Base-by-base conservation (phyloP, 2,113 vertebrate genomes). In the Paramormyrops kingsleyae region DNA sequence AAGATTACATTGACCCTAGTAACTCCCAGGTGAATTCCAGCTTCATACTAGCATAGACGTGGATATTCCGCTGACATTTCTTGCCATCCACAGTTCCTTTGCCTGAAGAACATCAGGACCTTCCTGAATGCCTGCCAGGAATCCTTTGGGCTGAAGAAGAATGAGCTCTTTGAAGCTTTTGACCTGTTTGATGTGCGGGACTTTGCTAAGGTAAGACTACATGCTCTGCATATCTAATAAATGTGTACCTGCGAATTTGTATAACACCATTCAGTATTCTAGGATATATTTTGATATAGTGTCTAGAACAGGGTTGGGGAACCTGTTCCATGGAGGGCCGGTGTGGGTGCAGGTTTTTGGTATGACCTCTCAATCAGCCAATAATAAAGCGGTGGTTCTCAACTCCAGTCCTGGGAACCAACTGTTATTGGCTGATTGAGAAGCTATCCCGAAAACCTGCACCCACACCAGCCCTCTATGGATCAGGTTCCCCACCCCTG, bases 121-220 rank as follows among this genome's bases (percentile, higher is more conserved):
- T 99, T 99, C 93, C 94, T 99, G 49, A 92, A 90, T 0, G 93
- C 95, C 42, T 98, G 98, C 88, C 95, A 95, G 0, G 97, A 97
- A 46, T 97, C 95, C 10, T 99, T 99, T 1, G 94, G 97, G 27
- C 95, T 99, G 42, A 97, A 95, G 44, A 96, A 97, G 93, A 98
- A 93, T 0, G 97, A 98, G 0, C 96, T 99, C 74, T 99, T 99
- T 0, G 98, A 99, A 5, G 97, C 97, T 91, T 99, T 99, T 0
- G 98, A 99, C 94, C 97, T 99, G 87, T 99, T 99, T 0, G 98
- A 99, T 0, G 98, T 99, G 27, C 96, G 97, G 70, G 98, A 99
- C 91, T 99, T 99, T 0, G 98, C 94, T 87, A 99, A 99, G 97
- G 98, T 99, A 89, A 52, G 89, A 42, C 74, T 80, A 39, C 35